These are phyloP conservation scores for Chironomus tentans DNA, from an alignment of 2,888 invertebrate genomes.

Conservation along the genomic window DNA sequence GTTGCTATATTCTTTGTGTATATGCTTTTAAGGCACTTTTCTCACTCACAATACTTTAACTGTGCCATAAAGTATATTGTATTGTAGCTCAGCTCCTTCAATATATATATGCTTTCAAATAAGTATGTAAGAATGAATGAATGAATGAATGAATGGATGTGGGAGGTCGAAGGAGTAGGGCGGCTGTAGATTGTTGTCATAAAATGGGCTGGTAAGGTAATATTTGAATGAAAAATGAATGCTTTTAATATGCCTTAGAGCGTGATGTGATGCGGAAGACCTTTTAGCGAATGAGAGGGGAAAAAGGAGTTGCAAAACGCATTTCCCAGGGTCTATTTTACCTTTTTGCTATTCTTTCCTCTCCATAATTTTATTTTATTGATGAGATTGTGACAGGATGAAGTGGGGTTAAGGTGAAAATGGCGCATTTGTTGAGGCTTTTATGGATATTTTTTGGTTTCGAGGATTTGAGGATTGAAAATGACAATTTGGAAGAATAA, in stretches of 20 bases:
- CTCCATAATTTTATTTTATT: too few species aligned
- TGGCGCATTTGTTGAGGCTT: too few species aligned
- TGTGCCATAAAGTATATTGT: too few species aligned
- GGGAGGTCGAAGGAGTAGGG: not conserved
- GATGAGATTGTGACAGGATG: too few species aligned
- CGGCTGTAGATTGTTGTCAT: not conserved
- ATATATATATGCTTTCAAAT: too few species aligned
- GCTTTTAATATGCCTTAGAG: not conserved
- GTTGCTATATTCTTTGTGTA: not conserved
- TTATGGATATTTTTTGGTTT: too few species aligned
- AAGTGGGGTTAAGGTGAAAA: too few species aligned
- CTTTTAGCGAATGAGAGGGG: not conserved
- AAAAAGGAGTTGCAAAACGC: not conserved
- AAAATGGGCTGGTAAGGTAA: not conserved
- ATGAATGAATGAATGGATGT: not conserved
- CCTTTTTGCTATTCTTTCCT: too few species aligned
- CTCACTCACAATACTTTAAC: not conserved
- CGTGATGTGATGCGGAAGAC: not conserved
- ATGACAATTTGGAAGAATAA: too few species aligned
- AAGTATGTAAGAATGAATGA: too few species aligned
- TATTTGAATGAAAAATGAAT: constrained; percentile 10
- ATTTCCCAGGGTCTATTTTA: not conserved
- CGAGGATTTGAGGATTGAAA: too few species aligned
- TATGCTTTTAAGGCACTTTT: not conserved
- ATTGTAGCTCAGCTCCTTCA: too few species aligned